Evolutionary conservation across 2,113 vertebrate genomes (phyloP).

Genomic region (Tringa solitaria): DNA sequence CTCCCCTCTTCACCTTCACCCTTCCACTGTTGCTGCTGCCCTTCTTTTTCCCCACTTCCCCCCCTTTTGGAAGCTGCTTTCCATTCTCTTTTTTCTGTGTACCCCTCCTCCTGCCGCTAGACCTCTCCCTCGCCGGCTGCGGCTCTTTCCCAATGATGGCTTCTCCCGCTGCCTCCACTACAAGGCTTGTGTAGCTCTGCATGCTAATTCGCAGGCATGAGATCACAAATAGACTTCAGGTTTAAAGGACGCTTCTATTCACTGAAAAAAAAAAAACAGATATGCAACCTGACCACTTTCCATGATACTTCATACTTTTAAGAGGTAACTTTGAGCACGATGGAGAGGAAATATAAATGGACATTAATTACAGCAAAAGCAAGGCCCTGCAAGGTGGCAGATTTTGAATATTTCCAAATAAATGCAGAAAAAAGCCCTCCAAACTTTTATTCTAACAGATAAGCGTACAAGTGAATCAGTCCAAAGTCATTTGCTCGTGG

Average conservation of each 20-base stretch:
- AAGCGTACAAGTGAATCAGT: background rate
- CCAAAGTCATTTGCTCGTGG: background rate
- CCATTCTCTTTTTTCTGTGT: background rate
- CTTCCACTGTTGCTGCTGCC: constrained; percentile 23
- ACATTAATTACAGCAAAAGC: background rate
- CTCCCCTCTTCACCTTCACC: constrained; percentile 53
- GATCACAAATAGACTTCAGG: background rate
- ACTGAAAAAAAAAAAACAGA: background rate
- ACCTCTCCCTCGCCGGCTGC: background rate
- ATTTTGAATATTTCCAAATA: background rate
- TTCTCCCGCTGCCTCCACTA: background rate
- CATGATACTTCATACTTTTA: background rate
- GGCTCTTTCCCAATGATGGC: background rate
- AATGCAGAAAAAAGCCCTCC: background rate
- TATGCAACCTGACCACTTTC: background rate
- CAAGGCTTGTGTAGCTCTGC: background rate
- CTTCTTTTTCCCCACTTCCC: background rate
- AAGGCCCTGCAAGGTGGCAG: background rate
- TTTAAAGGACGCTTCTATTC: background rate
- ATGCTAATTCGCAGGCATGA: constrained; percentile 7
- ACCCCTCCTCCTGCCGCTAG: background rate
- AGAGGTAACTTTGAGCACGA: background rate
- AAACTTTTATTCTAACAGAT: background rate
- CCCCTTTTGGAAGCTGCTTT: background rate
- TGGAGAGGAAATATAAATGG: background rate